Base-by-base conservation (phyloP, 53 echinoderm and acorn worm genomes). In the Glandiceps talaboti region DNA sequence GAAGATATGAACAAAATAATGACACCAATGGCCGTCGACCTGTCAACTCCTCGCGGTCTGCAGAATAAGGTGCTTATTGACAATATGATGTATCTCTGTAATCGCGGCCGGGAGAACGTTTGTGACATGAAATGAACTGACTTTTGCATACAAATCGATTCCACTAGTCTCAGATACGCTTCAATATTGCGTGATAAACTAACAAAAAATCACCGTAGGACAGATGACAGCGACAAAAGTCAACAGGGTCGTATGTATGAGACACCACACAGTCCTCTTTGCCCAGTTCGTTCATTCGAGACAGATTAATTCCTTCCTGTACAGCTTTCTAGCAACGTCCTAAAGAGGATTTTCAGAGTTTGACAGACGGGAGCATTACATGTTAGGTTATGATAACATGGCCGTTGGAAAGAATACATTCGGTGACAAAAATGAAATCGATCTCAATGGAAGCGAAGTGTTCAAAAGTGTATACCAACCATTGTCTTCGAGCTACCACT, bases 41-140 rank as follows among this genome's bases (percentile, higher is more conserved):
- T 73, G 28, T 27, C 27, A 28, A 81, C 81, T 14, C 28, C 81
- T 26, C 27, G 29, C 28, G 81, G 81, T 33, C 80, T 80, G 28
- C 80, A 80, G 33, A 80, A 80, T 33, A 32, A 80, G 33, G 80
- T 80, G 32, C 73, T 81, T 30, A 30, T 81, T 27, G 29, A 81
- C 30, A 12, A 73, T 1, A 73, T 81, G n/a, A n/a, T n/a, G n/a
- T n/a, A n/a, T n/a, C n/a, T n/a, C n/a, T n/a, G n/a, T n/a, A n/a
- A n/a, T n/a, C 20, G 29, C 30, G 74, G 81, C 30, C 73, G 74
- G 30, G 10, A 29, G 73, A 81, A 81, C 30, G 28, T 81, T 14
- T 74, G 74, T 1, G 30, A 77, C 25, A 30, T 25, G 26, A 30
- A 26, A 30, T 26, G 30, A 30, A 26, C 30, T 77, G 29, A 30